Conservation (phyloP, 2,113 vertebrate genomes). For the Corvus hawaiiensis region DNA sequence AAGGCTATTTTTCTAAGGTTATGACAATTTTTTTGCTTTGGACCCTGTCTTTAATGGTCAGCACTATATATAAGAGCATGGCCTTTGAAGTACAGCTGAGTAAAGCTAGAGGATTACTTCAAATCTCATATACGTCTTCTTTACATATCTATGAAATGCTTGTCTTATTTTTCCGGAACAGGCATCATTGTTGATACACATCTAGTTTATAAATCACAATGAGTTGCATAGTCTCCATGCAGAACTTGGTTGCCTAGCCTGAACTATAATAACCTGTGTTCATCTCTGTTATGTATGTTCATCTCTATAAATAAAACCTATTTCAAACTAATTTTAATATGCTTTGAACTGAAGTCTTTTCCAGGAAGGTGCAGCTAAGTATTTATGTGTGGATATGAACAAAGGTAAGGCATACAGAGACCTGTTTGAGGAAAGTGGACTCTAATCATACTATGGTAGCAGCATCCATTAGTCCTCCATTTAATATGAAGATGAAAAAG, state of each 20-base stretch:
- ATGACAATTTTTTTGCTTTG: neutral
- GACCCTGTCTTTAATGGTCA: neutral
- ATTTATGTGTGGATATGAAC: neutral
- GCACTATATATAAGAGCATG: neutral
- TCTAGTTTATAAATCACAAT: neutral
- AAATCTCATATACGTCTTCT: neutral
- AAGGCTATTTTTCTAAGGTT: neutral
- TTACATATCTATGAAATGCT: neutral
- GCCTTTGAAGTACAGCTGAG: neutral
- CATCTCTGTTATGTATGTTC: neutral
- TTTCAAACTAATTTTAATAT: neutral
- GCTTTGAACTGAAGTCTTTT: neutral
- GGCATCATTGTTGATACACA: neutral
- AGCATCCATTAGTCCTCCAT: accelerated
- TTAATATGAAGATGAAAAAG: neutral
- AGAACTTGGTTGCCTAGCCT: neutral
- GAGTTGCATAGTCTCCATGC: neutral
- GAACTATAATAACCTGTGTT: neutral
- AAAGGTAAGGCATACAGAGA: neutral
- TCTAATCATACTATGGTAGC: accelerated
- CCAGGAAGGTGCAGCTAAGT: neutral
- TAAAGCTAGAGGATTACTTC: neutral
- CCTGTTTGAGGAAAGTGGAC: neutral
- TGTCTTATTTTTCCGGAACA: neutral
- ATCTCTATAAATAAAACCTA: neutral